A percentile compares a stretch with the other conserved stretches of the same genome.
These are phyloP conservation scores for Bos javanicus DNA, from an alignment of 2,113 vertebrate genomes.

Conservation along the genomic window DNA sequence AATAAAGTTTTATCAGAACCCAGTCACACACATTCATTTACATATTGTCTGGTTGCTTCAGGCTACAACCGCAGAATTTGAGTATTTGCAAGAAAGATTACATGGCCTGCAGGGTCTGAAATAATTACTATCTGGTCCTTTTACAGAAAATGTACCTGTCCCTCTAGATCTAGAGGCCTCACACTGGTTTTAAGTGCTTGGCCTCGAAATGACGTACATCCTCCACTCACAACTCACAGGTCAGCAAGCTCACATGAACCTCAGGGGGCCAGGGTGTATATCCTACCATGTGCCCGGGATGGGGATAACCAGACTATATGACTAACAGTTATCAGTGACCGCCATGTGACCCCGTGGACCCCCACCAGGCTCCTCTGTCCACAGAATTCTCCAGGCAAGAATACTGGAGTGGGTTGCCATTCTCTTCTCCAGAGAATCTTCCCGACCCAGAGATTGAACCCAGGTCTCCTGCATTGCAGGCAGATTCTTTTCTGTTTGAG, in stretches of 20 bases:
- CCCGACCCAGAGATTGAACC: neutral
- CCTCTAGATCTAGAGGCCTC: neutral
- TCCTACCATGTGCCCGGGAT: neutral
- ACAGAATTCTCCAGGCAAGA: neutral
- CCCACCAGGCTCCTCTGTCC: neutral
- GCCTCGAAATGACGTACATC: neutral
- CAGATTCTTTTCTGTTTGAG: neutral
- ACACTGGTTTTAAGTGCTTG: neutral
- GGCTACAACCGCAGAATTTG: neutral
- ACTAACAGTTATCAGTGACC: neutral
- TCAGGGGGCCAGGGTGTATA: neutral
- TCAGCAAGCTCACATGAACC: neutral
- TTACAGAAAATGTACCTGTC: neutral
- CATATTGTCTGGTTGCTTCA: neutral
- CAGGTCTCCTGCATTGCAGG: neutral
- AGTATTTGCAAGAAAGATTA: neutral
- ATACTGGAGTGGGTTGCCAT: neutral
- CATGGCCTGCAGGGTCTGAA: neutral
- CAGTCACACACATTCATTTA: neutral
- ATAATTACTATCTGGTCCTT: neutral
- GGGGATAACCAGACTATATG: neutral
- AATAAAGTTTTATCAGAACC: neutral
- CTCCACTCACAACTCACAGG: neutral
- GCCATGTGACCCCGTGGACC: neutral
- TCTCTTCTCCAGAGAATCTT: neutral